A percentile compares a stretch with the other conserved stretches of the same genome.
Conservation (phyloP, 2,888 invertebrate species). For the Gonocerus acuteangulatus region DNA sequence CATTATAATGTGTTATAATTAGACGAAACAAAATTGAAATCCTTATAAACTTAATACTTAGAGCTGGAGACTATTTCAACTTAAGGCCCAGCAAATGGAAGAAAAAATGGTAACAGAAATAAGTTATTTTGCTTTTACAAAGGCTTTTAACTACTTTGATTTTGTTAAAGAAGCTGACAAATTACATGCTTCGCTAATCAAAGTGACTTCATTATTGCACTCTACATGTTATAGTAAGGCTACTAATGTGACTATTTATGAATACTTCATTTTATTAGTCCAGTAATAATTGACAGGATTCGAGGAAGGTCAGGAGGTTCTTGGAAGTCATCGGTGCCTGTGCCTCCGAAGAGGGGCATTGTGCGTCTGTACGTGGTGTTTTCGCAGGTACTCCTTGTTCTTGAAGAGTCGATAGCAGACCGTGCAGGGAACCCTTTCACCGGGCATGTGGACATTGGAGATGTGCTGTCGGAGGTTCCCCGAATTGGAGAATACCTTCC, state of each 20-base stretch:
- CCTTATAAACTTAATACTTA: too few relatives aligned
- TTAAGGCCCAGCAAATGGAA: too few relatives aligned
- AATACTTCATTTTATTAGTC: too few relatives aligned
- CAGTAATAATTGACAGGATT: not conserved
- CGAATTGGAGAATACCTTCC: conserved; percentile 42
- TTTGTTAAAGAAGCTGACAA: too few relatives aligned
- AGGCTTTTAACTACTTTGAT: too few relatives aligned
- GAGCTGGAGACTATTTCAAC: too few relatives aligned
- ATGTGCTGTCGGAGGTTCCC: conserved; percentile 43
- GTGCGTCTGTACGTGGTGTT: conserved; percentile 42
- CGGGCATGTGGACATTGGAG: conserved; percentile 42
- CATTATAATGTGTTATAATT: too few relatives aligned
- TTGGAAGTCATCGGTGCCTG: conserved; percentile 30
- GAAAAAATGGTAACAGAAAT: too few relatives aligned
- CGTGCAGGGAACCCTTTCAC: conserved; percentile 41
- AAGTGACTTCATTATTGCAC: not conserved
- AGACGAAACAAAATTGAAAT: too few relatives aligned
- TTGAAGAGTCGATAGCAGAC: conserved; percentile 42
- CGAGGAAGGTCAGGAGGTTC: not conserved
- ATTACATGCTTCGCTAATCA: too few relatives aligned
- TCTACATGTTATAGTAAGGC: not conserved
- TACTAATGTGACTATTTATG: too few relatives aligned
- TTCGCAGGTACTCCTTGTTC: conserved; percentile 43
- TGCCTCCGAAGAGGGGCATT: conserved; percentile 40
- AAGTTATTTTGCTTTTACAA: too few relatives aligned